phyloP scores from a whole-genome alignment of 64 coral and sea anemone species.

The Porites lutea region DNA sequence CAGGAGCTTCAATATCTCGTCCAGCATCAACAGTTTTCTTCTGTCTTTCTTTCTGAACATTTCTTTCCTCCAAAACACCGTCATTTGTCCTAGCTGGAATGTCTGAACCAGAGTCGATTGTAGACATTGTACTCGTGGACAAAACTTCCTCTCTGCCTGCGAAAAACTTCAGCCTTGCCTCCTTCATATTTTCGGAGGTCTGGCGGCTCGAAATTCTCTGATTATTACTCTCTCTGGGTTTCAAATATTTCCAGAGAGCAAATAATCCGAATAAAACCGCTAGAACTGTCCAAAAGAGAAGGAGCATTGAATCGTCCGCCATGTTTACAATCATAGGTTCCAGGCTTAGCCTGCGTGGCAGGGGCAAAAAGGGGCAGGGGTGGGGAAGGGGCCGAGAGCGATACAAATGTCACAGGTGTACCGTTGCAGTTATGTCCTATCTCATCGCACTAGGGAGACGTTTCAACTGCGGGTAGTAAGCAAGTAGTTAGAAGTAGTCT shows the following conservation, averaged over 20 bases:
- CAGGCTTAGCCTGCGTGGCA: too few species aligned
- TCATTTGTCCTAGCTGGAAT: not conserved
- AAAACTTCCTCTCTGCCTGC: not conserved
- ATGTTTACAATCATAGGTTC: not conserved
- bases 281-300: slow-evolving; percentile 39
- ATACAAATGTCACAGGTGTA: too few species aligned
- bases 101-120: not conserved
- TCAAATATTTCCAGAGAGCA: slow-evolving; percentile 24
- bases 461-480: too few species aligned
- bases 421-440: too few species aligned
- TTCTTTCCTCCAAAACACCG: not conserved
- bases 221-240: not conserved
- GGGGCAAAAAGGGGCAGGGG: too few species aligned
- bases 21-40: not conserved
- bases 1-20: not conserved
- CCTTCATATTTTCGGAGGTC: not conserved
- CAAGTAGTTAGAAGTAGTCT: too few species aligned
- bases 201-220: not conserved
- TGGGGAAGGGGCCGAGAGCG: too few species aligned
- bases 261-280: slow-evolving; percentile 37
- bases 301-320: slow-evolving; percentile 1
- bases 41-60: not conserved
- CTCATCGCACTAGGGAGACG: too few species aligned
- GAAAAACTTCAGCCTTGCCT: slow-evolving; percentile 41
- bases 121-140: too few species aligned